A percentile compares a stretch with the other conserved stretches of the same genome.
These are phyloP conservation scores for Plagiodera versicolora DNA, from an alignment of 2,888 invertebrate species.

Conservation along the genomic window DNA sequence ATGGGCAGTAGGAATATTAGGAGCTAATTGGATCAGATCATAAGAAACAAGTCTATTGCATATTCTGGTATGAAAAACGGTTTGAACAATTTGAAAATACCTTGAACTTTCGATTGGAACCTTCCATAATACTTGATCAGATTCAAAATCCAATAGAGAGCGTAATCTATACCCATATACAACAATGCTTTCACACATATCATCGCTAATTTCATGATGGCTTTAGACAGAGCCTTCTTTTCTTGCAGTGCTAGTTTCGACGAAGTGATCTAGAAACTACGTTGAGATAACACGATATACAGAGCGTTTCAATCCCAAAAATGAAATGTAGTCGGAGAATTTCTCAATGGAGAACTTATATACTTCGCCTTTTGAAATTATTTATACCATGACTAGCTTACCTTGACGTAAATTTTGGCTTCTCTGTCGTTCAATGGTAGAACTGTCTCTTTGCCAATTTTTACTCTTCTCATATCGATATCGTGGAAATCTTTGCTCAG, in stretches of 20 bases:
- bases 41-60: neutral
- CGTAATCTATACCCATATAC: constrained; percentile 77
- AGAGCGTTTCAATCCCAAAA: neutral
- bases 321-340: too few relatives aligned
- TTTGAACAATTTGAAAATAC: constrained; percentile 44
- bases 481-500: constrained; percentile 67
- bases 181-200: constrained; percentile 71
- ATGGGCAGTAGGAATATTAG: constrained; percentile 60
- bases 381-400: too few relatives aligned
- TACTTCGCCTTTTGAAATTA: too few relatives aligned
- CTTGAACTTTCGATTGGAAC: constrained; percentile 55
- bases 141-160: constrained; percentile 75
- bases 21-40: too few relatives aligned
- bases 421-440: constrained; percentile 71
- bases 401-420: constrained; percentile 63
- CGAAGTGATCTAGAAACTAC: constrained; percentile 59
- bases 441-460: constrained; percentile 64
- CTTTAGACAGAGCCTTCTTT: constrained; percentile 60
- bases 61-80: too few relatives aligned
- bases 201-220: constrained; percentile 61
- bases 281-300: constrained; percentile 9
- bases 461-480: constrained; percentile 64
- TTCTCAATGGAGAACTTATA: too few relatives aligned
- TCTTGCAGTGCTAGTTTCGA: constrained; percentile 64
- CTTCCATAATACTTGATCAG: constrained; percentile 57